Conservation (phyloP, 1,140 invertebrate genomes). For the Penaeus japonicus region DNA sequence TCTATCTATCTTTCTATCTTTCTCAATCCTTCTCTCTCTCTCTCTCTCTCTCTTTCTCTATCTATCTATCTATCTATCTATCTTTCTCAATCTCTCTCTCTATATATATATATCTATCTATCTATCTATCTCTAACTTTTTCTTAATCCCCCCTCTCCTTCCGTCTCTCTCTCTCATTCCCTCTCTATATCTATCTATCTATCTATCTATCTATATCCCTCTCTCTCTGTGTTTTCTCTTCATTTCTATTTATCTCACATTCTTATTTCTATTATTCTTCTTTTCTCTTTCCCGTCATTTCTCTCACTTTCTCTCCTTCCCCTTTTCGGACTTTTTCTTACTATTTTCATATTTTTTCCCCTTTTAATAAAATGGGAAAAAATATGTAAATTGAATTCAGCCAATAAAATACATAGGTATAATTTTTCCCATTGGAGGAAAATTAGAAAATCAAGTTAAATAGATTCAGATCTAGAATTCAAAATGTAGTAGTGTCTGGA, state of each 20-base stretch:
- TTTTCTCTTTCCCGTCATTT: neutral
- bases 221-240: neutral
- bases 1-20: neutral
- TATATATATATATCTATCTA: too few relatives aligned
- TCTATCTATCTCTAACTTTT: too few relatives aligned
- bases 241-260: neutral
- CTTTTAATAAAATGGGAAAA: too few relatives aligned
- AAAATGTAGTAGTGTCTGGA: too few relatives aligned
- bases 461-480: too few relatives aligned
- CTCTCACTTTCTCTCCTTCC: neutral
- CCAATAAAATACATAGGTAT: too few relatives aligned
- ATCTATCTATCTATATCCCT: neutral
- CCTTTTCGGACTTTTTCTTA: neutral
- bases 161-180: neutral
- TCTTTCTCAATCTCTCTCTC: neutral
- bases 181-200: neutral
- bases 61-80: neutral
- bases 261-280: neutral
- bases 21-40: neutral
- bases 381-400: too few relatives aligned
- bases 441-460: too few relatives aligned
- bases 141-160: neutral
- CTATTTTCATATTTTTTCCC: neutral
- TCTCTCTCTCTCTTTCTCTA: too few relatives aligned
- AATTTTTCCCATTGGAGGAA: too few relatives aligned